A percentile compares a stretch with the other conserved stretches of the same genome.
Conservation (phyloP, 2,113 vertebrate genomes). For the Sapajus apella region DNA sequence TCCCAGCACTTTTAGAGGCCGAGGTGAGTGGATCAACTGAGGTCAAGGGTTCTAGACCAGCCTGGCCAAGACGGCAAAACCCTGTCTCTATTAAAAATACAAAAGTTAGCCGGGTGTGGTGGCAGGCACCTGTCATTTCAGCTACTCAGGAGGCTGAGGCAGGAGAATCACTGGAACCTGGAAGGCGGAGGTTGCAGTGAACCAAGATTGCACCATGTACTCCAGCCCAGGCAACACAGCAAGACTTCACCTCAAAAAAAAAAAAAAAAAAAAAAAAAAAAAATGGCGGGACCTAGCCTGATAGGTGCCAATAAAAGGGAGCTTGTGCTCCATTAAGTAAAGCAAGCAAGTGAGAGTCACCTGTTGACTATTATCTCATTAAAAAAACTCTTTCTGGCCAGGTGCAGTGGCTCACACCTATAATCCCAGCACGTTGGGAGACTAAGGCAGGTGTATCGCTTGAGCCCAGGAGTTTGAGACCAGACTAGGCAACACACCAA, state of each 20-base stretch:
- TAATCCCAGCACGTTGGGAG: too few species aligned
- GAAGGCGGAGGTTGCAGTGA: background rate
- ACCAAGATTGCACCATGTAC: too few species aligned
- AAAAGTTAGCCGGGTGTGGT: background rate
- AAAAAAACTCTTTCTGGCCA: too few species aligned
- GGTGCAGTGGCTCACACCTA: too few species aligned
- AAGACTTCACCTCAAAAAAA: background rate
- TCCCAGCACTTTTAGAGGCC: too few species aligned
- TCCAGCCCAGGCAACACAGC: background rate
- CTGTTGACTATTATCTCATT: accelerated
- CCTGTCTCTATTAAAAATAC: background rate
- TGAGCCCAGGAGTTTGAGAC: too few species aligned
- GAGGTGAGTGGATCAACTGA: background rate
- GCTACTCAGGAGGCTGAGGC: background rate
- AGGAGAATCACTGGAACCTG: background rate
- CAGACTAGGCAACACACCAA: too few species aligned
- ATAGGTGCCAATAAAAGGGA: background rate
- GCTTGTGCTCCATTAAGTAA: accelerated
- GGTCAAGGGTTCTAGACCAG: background rate
- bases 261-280: too few species aligned
- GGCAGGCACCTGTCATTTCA: background rate
- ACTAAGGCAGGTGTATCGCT: too few species aligned
- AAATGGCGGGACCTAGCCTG: accelerated
- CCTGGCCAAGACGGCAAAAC: background rate
- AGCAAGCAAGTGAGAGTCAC: background rate